Percentiles rank a stretch among this genome's conserved stretches.
phyloP scores from a whole-genome alignment of 2,113 vertebrate species.

The Pseudopodoces humilis region DNA sequence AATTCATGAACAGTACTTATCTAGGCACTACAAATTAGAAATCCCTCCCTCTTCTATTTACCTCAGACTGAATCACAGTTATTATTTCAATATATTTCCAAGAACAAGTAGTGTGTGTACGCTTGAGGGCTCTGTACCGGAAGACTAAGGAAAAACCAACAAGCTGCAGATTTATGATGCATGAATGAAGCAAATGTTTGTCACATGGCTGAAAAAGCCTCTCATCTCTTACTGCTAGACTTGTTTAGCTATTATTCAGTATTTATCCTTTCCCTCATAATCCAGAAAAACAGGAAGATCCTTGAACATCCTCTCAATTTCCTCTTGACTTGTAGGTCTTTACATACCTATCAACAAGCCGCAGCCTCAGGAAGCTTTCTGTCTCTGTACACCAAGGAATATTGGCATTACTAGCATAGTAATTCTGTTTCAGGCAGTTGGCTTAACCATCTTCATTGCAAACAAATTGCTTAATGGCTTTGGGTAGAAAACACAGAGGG shows the following conservation, averaged over 20 bases:
- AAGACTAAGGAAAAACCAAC: neutral
- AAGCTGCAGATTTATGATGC: neutral
- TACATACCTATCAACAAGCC: neutral
- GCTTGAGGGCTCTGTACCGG: neutral
- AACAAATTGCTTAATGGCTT: conserved; percentile 27
- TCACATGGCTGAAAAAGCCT: neutral
- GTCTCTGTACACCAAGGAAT: neutral
- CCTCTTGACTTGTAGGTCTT: neutral
- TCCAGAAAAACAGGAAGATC: neutral
- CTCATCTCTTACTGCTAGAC: neutral
- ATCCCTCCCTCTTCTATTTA: neutral
- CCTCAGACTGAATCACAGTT: neutral
- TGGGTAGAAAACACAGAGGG: neutral
- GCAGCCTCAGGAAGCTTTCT: neutral
- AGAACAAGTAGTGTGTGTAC: neutral
- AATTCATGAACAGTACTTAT: neutral
- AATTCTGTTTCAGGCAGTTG: conserved; percentile 1
- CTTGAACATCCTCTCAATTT: neutral
- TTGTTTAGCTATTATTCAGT: neutral
- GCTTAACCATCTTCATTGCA: neutral
- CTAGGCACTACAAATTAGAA: neutral
- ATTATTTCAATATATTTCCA: conserved; percentile 1
- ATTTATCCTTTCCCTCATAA: neutral
- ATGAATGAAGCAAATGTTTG: neutral
- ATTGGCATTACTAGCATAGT: neutral